Conservation (phyloP, 2,113 vertebrate genomes). For the Otolemur garnettii region DNA sequence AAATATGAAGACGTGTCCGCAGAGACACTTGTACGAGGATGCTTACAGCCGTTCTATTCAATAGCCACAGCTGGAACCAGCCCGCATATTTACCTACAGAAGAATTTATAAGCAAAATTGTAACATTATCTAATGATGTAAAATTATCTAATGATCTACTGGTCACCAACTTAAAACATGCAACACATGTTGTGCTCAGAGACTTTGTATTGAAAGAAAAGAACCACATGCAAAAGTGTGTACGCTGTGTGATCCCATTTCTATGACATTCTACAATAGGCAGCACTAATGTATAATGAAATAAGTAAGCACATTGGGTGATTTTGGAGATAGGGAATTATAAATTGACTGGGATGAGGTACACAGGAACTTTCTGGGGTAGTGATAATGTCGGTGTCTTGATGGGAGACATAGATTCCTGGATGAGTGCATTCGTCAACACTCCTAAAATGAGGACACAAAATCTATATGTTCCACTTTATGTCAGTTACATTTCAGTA, state of each 20-base stretch:
- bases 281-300: background rate
- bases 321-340: background rate
- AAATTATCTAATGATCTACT: background rate
- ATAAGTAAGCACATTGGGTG: background rate
- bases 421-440: background rate
- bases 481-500: constrained; percentile 7
- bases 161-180: background rate
- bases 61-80: background rate
- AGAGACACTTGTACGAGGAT: background rate
- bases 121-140: background rate
- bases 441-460: background rate
- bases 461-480: background rate
- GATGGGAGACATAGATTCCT: background rate
- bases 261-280: background rate
- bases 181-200: background rate
- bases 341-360: background rate
- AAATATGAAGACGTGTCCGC: background rate
- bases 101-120: background rate
- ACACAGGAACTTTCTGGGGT: background rate
- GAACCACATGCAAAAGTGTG: background rate
- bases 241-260: background rate
- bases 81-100: background rate
- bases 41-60: background rate
- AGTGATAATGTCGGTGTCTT: background rate
- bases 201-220: background rate